These are phyloP conservation scores for Corythornis cristatus DNA, from an alignment of 2,113 vertebrate species.

Conservation along the genomic window DNA sequence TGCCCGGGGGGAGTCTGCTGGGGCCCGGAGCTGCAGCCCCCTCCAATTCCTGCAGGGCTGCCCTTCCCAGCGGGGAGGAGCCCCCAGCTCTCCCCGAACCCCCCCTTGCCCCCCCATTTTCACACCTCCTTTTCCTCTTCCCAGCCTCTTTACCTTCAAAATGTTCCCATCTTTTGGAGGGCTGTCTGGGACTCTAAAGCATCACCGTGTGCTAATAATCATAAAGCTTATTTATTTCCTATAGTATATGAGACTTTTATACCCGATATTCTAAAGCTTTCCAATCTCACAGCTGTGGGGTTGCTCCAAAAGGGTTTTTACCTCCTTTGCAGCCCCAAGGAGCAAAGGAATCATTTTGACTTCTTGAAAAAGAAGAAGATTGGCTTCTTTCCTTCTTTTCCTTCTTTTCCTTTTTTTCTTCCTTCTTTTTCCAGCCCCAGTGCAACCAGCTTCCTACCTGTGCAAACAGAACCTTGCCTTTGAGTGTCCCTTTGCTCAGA, in stretches of 20 bases:
- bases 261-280: not conserved
- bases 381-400: no score
- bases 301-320: not conserved
- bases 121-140: not conserved
- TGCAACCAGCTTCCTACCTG: fast-evolving
- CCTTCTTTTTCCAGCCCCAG: no score
- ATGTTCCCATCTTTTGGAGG: no score
- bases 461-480: not conserved
- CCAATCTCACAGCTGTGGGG: fast-evolving
- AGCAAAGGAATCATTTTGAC: not conserved
- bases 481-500: fast-evolving
- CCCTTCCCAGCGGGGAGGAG: not conserved
- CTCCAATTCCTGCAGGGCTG: not conserved
- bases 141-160: not conserved
- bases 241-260: not conserved
- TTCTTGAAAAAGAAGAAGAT: not conserved
- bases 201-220: fast-evolving
- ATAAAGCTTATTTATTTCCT: fast-evolving
- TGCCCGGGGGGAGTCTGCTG: not conserved
- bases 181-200: not conserved
- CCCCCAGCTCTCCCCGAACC: not conserved
- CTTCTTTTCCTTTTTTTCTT: no score
- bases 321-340: fast-evolving
- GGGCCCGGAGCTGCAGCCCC: not conserved
- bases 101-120: not conserved